Conservation (phyloP, 2,797 vertebrate species). For the Pithecia hirsuta region DNA sequence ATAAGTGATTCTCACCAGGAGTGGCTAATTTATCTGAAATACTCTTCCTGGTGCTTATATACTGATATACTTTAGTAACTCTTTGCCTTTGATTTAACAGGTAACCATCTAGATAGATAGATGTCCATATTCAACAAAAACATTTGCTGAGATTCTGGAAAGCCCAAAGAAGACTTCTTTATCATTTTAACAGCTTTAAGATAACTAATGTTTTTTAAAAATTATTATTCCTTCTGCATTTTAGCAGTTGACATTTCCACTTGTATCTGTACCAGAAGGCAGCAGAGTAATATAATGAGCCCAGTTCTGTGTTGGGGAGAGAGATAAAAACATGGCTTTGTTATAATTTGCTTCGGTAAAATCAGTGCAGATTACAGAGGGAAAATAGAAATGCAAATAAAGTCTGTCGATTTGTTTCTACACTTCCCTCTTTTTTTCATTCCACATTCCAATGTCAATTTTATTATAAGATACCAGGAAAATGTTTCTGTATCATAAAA, state of each 20-base stretch:
- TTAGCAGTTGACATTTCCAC: neutral
- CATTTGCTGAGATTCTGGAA: neutral
- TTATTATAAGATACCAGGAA: neutral
- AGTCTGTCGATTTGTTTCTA: conserved; percentile 3
- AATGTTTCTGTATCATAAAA: conserved; percentile 41
- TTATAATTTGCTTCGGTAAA: conserved; percentile 29
- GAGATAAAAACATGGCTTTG: neutral
- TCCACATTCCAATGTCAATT: neutral
- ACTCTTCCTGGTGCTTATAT: neutral
- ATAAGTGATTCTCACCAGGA: conserved; percentile 8
- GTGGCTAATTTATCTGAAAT: neutral
- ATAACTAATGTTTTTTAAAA: neutral
- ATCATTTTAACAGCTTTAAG: neutral
- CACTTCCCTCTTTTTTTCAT: neutral
- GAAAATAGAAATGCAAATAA: neutral
- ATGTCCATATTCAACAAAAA: conserved; percentile 8
- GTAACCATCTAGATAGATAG: neutral
- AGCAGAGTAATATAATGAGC: neutral
- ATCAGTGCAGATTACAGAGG: neutral
- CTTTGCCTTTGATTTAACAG: conserved; percentile 30
- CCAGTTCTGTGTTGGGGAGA: neutral
- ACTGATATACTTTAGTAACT: neutral
- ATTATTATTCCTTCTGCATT: neutral
- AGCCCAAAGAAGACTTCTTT: neutral
- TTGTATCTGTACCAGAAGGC: neutral